Evolutionary conservation across 2,888 invertebrate species (phyloP).

Genomic region (Dendrolimus pini): DNA sequence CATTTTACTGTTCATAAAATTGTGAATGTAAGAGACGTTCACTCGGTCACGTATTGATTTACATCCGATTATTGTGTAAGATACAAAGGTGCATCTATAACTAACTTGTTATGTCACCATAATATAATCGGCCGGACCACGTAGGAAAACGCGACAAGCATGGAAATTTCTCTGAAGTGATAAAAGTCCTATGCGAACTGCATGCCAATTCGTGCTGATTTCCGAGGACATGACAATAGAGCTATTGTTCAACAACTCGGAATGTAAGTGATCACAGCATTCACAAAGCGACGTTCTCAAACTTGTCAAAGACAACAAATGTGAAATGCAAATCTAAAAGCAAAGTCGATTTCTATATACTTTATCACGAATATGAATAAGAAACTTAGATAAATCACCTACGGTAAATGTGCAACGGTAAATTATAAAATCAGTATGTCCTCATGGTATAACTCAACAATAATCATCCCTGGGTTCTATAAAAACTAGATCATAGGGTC

Average conservation of each 20-base stretch:
- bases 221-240: slow-evolving; percentile 51
- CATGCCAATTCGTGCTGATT: slow-evolving; percentile 25
- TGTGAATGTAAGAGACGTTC: not conserved
- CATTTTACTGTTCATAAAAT: no score
- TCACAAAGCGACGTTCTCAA: not conserved
- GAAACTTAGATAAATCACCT: no score
- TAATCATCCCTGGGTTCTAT: no score
- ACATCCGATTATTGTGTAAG: not conserved
- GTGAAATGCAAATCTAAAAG: no score
- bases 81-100: not conserved
- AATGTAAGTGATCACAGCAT: slow-evolving; percentile 2
- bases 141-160: slow-evolving; percentile 13
- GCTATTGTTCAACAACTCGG: slow-evolving; percentile 35
- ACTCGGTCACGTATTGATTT: not conserved
- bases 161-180: slow-evolving; percentile 43
- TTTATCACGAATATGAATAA: no score
- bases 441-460: no score
- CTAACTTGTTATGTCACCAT: slow-evolving; percentile 18
- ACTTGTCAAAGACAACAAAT: not conserved
- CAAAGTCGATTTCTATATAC: no score
- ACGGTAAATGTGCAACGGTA: no score
- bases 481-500: no score
- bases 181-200: slow-evolving; percentile 28
- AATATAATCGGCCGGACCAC: slow-evolving; percentile 5
- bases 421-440: no score